Evolutionary conservation across 2,888 invertebrate species (phyloP).

Genomic region (Elmis aenea): DNA sequence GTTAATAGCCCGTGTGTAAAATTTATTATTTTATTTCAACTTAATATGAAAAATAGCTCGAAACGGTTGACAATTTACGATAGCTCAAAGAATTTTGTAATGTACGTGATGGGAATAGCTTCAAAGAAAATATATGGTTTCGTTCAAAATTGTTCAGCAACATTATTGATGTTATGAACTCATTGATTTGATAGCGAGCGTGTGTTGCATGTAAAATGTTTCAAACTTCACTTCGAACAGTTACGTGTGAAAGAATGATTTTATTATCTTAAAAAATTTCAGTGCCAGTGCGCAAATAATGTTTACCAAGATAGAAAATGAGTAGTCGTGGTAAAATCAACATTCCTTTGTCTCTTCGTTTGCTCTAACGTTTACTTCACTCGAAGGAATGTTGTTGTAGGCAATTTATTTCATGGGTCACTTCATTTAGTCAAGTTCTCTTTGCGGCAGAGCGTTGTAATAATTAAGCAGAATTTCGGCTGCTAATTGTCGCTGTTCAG

Average conservation of each 20-base stretch:
- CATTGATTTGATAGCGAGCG: too few species aligned
- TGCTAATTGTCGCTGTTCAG: too few species aligned
- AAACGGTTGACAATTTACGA: constrained; percentile 35
- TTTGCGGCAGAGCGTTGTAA: constrained; percentile 10
- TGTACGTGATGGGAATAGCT: constrained; percentile 29
- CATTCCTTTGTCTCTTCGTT: constrained; percentile 39
- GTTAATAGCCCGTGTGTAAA: too few species aligned
- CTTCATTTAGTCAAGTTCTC: constrained; percentile 27
- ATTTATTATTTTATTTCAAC: too few species aligned
- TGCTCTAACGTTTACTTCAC: constrained; percentile 38
- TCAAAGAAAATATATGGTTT: constrained; percentile 10
- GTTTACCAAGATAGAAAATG: too few species aligned
- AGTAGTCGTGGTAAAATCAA: constrained; percentile 40
- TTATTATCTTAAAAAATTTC: too few species aligned
- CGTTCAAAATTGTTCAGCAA: constrained; percentile 7
- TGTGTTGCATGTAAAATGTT: too few species aligned
- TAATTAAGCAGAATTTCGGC: too few species aligned
- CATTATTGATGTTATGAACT: too few species aligned
- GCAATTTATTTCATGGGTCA: constrained; percentile 41
- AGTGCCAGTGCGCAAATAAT: too few species aligned
- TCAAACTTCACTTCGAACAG: too few species aligned
- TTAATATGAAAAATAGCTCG: constrained; percentile 32
- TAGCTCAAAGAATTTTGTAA: constrained; percentile 29
- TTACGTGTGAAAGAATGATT: too few species aligned
- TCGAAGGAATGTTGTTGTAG: constrained; percentile 38